Evolutionary conservation across 2,797 vertebrate species (phyloP).

Genomic region (Parauchenoglanis ngamensis): DNA sequence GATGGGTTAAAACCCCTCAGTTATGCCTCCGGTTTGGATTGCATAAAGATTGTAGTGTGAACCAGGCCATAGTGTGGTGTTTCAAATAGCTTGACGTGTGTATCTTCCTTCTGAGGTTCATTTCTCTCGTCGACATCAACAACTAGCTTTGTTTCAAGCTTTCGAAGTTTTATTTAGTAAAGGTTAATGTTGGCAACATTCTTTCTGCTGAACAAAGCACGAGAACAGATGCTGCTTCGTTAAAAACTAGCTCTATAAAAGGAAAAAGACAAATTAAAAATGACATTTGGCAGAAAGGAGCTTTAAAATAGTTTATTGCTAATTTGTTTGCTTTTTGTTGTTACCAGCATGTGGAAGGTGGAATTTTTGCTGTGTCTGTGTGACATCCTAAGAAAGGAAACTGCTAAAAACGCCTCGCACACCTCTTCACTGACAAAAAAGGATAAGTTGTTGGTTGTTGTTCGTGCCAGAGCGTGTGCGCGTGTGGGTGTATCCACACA

Average conservation of each 20-base stretch:
- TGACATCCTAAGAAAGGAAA: conserved; percentile 26
- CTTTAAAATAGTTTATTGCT: neutral
- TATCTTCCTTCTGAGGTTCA: neutral
- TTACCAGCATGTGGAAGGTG: neutral
- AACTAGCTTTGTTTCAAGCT: neutral
- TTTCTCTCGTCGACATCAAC: neutral
- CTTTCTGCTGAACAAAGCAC: neutral
- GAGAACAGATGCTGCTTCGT: neutral
- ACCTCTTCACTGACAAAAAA: conserved; percentile 28
- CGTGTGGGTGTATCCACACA: neutral
- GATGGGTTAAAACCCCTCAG: too few species aligned
- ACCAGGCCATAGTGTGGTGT: neutral
- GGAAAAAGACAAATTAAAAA: neutral
- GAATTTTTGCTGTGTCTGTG: neutral
- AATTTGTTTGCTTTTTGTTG: conserved; percentile 9
- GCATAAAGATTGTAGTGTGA: neutral
- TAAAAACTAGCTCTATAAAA: neutral
- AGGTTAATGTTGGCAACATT: neutral
- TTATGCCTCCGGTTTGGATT: too few species aligned
- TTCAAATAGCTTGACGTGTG: neutral
- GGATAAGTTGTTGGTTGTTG: conserved; percentile 8
- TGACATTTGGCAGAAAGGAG: neutral
- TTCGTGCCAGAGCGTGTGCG: neutral
- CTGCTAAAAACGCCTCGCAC: conserved; percentile 30
- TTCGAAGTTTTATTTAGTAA: neutral